These are phyloP conservation scores for Crocidura indochinensis DNA, from an alignment of 2,797 vertebrate genomes.

Conservation along the genomic window DNA sequence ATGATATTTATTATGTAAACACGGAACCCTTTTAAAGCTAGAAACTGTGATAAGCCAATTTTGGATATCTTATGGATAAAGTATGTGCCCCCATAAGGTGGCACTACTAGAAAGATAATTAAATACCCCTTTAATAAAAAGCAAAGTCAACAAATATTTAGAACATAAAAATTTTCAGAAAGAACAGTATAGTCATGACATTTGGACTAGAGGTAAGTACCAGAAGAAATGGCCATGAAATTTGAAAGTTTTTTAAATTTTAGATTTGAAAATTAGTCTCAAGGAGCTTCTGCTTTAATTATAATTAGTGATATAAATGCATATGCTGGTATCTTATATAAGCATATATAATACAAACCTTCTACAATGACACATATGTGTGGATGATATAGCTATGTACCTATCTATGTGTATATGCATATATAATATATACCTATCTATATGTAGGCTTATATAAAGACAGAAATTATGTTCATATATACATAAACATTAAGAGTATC, in stretches of 20 bases:
- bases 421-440: background rate
- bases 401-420: background rate
- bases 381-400: background rate
- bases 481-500: no score
- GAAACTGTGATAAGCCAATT: constrained; percentile 61
- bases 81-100: background rate
- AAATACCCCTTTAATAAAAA: constrained; percentile 63
- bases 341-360: constrained; percentile 7
- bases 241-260: no score
- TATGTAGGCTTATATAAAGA: background rate
- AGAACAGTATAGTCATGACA: constrained; percentile 54
- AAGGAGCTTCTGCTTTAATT: constrained; percentile 58
- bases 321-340: background rate
- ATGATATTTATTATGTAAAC: constrained; percentile 61
- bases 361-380: background rate
- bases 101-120: constrained; percentile 50
- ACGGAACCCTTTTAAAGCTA: constrained; percentile 53
- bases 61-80: constrained; percentile 17
- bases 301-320: constrained; percentile 33
- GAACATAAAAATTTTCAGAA: constrained; percentile 60
- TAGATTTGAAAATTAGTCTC: no score
- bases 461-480: constrained; percentile 8
- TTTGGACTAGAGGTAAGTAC: constrained; percentile 69
- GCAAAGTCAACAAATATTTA: constrained; percentile 73
- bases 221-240: constrained; percentile 56